Base-by-base conservation (phyloP, 1,140 invertebrate genomes). In the Drosophila persimilis region DNA sequence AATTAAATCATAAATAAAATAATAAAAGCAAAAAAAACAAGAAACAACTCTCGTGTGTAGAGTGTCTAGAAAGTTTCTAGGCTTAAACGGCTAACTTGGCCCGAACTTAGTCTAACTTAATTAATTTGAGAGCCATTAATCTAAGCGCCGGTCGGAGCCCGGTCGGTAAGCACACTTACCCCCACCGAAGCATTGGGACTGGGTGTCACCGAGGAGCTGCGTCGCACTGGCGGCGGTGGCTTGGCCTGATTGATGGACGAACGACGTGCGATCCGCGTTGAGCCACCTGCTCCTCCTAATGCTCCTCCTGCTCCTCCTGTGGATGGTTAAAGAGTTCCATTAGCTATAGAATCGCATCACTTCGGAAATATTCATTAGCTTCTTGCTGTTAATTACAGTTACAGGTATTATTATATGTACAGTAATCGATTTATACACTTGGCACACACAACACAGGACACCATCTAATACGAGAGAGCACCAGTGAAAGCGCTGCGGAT, bases 151-250 rank as follows among this genome's bases (percentile, higher is more conserved):
- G 35, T 39, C 3, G 11, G 35, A 13, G 1, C 24, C 24, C 4
- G 11, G 7, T 20, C 20, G 20, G 20, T 20, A 20, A 2, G 2
- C 0, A 8, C 48, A 83, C 90, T 91, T 81, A 91, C 90, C 79
- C 78, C 80, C 20, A 85, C 74, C 22, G 79, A 47, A 50, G 70
- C 66, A 56, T 90, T 90, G 62, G 75, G 77, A 75, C 86, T 89
- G 50, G 91, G 91, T 24, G 95, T 95, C 57, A 97, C 96, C 41
- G 96, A 97, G 0, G 97, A 97, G 9, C 96, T 97, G 43, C 97
- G 93, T 66, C 97, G 93, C 1, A 97, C 95, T 2, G 97, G 97
- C 35, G 97, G 97, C 31, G 96, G 95, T 31, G 96, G 96, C 91
- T 97, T 95, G 46, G 94, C 92, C 65, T 92, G 92, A 75, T 94